Conservation (phyloP, 1,140 invertebrate genomes). For the Mamestra configurata region DNA sequence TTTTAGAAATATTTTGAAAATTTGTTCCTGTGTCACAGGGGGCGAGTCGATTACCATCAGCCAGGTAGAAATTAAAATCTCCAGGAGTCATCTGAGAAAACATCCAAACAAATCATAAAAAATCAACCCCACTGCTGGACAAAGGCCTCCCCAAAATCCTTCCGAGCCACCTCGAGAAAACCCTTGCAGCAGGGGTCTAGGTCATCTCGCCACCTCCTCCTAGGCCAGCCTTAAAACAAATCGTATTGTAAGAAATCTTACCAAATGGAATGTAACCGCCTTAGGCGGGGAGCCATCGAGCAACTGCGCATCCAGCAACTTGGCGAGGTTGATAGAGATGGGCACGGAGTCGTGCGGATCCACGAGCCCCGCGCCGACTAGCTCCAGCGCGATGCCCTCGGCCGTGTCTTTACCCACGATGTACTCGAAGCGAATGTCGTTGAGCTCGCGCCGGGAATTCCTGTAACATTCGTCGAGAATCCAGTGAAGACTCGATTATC, state of each 20-base stretch:
- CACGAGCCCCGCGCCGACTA: conserved; percentile 98
- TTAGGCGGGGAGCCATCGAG: conserved; percentile 80
- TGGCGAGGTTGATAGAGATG: conserved; percentile 97
- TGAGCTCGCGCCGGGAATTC: conserved; percentile 96
- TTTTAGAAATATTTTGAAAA: too few species aligned
- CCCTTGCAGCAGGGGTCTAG: too few species aligned
- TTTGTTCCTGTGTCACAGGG: too few species aligned
- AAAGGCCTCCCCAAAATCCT: too few species aligned
- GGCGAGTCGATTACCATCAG: too few species aligned
- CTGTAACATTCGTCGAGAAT: conserved; percentile 57
- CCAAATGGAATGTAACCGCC: conserved; percentile 97
- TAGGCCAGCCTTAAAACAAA: too few species aligned
- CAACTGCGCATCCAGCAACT: conserved; percentile 93
- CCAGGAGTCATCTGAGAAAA: too few species aligned
- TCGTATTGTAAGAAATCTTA: conserved; percentile 88
- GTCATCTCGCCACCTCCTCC: too few species aligned
- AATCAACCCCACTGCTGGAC: too few species aligned
- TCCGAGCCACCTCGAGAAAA: too few species aligned
- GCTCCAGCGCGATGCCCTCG: conserved; percentile 97
- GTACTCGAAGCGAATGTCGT: conserved; percentile 99
- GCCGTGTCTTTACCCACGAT: conserved; percentile 96
- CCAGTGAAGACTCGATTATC: not conserved
- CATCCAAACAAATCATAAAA: too few species aligned
- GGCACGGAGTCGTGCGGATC: conserved; percentile 96
- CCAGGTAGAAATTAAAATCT: too few species aligned